A percentile compares a stretch with the other conserved stretches of the same genome.
Evolutionary conservation across 2,797 vertebrate genomes (phyloP).

Genomic region (Bovichtus variegatus): DNA sequence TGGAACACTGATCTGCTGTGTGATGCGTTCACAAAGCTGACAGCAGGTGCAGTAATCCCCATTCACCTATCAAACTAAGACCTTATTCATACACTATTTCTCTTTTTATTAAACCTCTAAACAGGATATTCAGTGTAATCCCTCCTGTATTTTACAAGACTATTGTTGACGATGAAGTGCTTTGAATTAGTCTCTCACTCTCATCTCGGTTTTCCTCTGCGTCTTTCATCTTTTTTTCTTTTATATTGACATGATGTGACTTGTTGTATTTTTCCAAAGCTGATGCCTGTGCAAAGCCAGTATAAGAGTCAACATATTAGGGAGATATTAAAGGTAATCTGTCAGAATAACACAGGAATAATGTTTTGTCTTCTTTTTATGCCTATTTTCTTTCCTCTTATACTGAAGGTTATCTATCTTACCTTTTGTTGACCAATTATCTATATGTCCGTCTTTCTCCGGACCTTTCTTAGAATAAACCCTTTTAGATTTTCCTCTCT

Average conservation of each 20-base stretch:
- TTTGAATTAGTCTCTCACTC: conserved; percentile 48
- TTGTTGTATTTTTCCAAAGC: conserved; percentile 31
- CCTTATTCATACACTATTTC: conserved; percentile 39
- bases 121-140: conserved; percentile 60
- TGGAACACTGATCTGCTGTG: conserved; percentile 3
- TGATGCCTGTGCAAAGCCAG: conserved; percentile 11
- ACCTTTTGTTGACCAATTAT: not conserved
- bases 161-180: conserved; percentile 43
- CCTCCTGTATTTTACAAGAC: conserved; percentile 34
- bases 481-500: not conserved
- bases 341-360: not conserved
- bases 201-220: conserved; percentile 31
- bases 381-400: not conserved
- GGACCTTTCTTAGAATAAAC: not conserved
- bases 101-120: conserved; percentile 46
- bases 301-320: not conserved
- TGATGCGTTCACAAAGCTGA: conserved; percentile 20
- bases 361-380: not conserved
- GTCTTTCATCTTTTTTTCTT: conserved; percentile 47
- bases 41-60: conserved; percentile 47
- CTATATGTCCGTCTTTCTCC: not conserved
- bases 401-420: not conserved
- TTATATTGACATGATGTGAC: conserved; percentile 53
- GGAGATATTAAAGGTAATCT: not conserved
- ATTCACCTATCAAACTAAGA: conserved; percentile 36